A percentile compares a stretch with the other conserved stretches of the same genome.
Conservation (phyloP, 2,113 vertebrate genomes). For the Sorex fumeus region DNA sequence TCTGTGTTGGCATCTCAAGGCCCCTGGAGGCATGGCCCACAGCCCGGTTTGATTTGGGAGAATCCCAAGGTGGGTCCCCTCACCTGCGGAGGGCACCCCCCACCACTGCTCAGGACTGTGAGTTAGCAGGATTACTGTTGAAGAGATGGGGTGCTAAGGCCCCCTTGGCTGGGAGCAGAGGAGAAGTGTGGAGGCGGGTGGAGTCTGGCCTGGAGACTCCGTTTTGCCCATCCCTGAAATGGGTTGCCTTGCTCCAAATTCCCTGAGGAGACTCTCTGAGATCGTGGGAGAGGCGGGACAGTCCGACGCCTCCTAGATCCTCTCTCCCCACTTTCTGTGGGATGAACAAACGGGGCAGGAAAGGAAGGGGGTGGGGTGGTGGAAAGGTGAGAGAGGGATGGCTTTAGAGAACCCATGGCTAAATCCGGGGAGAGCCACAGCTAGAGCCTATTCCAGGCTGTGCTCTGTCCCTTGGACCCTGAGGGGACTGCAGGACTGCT, state of each 20-base stretch:
- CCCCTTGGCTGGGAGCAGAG: not conserved
- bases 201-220: not conserved
- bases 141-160: not conserved
- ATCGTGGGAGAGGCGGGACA: not conserved
- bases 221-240: constrained; percentile 44
- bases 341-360: not conserved
- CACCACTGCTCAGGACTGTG: not conserved
- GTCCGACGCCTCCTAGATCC: not conserved
- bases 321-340: not conserved
- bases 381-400: not conserved
- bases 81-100: not conserved
- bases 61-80: constrained; percentile 21
- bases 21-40: constrained; percentile 81
- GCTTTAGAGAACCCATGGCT: not conserved
- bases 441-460: not conserved
- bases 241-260: not conserved
- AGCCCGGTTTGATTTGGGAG: constrained; percentile 68
- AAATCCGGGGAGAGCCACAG: not conserved
- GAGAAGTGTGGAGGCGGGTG: not conserved
- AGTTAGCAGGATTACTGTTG: constrained; percentile 63
- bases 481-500: not conserved
- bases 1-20: constrained; percentile 82
- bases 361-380: not conserved
- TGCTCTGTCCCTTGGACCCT: not conserved
- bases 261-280: not conserved